phyloP scores from a whole-genome alignment of 2,888 invertebrate genomes.

The Rhorus exstirpatorius region DNA sequence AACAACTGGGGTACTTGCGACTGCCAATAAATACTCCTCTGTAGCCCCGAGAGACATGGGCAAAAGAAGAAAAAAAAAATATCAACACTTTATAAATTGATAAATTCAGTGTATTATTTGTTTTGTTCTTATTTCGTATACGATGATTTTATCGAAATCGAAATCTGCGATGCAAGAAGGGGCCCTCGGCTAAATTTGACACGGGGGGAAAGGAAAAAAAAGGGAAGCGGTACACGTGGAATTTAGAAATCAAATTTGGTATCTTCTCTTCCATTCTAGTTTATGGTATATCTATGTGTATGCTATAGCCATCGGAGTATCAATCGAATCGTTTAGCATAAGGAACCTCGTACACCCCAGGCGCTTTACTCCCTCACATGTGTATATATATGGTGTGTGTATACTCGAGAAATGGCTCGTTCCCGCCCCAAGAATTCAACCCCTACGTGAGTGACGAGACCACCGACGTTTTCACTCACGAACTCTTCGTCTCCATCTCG shows the following conservation, averaged over 20 bases:
- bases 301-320: conserved; percentile 49
- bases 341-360: conserved; percentile 61
- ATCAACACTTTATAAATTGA: not conserved
- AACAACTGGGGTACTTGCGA: too few relatives aligned
- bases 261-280: conserved; percentile 45
- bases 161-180: conserved; percentile 25
- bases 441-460: conserved; percentile 68
- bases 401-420: conserved; percentile 68
- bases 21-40: too few relatives aligned
- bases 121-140: conserved; percentile 31
- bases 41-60: too few relatives aligned
- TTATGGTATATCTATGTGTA: conserved; percentile 26
- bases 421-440: conserved; percentile 65
- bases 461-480: conserved; percentile 66
- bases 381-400: conserved; percentile 38
- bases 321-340: conserved; percentile 70
- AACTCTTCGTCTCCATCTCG: conserved; percentile 59
- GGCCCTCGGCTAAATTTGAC: conserved; percentile 31
- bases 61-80: not conserved
- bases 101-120: conserved; percentile 20
- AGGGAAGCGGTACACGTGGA: conserved; percentile 26
- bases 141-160: conserved; percentile 47
- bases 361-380: conserved; percentile 42
- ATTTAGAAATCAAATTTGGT: conserved; percentile 67
- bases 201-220: conserved; percentile 1